Base-by-base conservation (phyloP, 2,113 vertebrate species). In the Phasianus colchicus region DNA sequence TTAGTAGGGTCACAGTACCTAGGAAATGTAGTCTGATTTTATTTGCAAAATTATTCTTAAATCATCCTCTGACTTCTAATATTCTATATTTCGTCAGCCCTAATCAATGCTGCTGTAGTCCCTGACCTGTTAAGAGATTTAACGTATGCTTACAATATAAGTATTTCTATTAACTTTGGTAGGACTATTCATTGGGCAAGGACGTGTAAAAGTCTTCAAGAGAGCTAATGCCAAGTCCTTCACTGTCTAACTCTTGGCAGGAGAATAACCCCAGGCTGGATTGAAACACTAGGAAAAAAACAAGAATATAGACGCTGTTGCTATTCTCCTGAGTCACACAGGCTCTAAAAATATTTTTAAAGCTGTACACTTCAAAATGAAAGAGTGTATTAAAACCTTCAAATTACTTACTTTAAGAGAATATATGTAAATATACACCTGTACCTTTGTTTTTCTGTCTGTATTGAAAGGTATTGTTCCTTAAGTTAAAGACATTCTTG, bases 221-320 rank as follows among this genome's bases (percentile, higher is more conserved):
- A 88, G 60, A 88, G 47, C 55, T 67, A 72, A 55, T 89, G 91
- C 87, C 92, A 92, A 88, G 42, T 85, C 72, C 65, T 91, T 89
- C 64, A 38, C 79, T 92, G 32, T 86, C 60, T 60, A 80, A 50
- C 30, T 58, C 50, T 74, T 89, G 84, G 63, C 92, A 92, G 82
- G 36, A 89, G 45, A 90, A 74, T 65, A 81, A 88, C 91, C 67
- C 11, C n/a, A 87, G 54, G 64, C 63, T 91, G 58, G 19, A 63
- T 6, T 70, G 29, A 48, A 87, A 83, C 47, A 64, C 27, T 21
- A 85, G 60, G n/a, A 13, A 11, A 57, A 16, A 57, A 60, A 69
- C 40, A n/a, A 45, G 9, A 30, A 9, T 43, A 42, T 2, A 70
- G 34, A 67, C 0, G 1, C 32, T 86, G 58, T 89, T 80, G 34